These are phyloP conservation scores for Cephalopterus ornatus DNA, from an alignment of 2,113 vertebrate species.

Conservation along the genomic window DNA sequence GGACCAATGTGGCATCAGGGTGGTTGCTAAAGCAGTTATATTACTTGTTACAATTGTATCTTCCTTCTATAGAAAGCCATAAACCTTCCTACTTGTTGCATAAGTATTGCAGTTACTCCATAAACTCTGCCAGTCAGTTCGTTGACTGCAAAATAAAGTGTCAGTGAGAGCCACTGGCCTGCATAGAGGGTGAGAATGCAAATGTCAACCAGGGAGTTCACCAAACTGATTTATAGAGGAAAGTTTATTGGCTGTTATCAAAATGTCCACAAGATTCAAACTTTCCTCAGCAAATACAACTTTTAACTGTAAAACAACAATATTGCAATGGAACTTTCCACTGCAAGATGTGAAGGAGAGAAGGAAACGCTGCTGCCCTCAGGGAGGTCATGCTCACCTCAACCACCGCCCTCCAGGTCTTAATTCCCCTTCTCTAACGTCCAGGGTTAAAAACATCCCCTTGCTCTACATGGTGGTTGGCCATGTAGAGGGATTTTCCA, in stretches of 20 bases:
- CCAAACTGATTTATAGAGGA: slow-evolving; percentile 15
- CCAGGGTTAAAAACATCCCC: neutral
- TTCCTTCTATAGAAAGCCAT: neutral
- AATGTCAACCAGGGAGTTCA: neutral
- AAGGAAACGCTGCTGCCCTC: neutral
- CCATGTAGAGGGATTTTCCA: neutral
- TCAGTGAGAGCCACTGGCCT: neutral
- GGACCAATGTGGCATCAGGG: neutral
- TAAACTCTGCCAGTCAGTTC: slow-evolving; percentile 3
- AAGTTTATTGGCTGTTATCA: slow-evolving; percentile 9
- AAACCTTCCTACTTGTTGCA: slow-evolving; percentile 37
- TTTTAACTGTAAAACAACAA: neutral
- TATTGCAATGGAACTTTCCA: slow-evolving; percentile 35
- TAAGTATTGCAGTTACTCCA: slow-evolving; percentile 18
- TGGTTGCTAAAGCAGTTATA: slow-evolving; percentile 6
- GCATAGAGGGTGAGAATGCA: neutral
- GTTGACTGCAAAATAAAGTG: neutral
- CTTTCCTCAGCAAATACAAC: slow-evolving; percentile 22
- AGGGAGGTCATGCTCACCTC: fast-evolving
- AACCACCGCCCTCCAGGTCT: neutral
- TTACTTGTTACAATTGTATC: slow-evolving; percentile 1
- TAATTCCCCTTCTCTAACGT: neutral
- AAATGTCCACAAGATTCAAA: slow-evolving; percentile 10
- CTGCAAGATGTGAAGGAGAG: neutral
- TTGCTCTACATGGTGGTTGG: neutral